Conservation (phyloP, 2,113 vertebrate species). For the Columbina picui region DNA sequence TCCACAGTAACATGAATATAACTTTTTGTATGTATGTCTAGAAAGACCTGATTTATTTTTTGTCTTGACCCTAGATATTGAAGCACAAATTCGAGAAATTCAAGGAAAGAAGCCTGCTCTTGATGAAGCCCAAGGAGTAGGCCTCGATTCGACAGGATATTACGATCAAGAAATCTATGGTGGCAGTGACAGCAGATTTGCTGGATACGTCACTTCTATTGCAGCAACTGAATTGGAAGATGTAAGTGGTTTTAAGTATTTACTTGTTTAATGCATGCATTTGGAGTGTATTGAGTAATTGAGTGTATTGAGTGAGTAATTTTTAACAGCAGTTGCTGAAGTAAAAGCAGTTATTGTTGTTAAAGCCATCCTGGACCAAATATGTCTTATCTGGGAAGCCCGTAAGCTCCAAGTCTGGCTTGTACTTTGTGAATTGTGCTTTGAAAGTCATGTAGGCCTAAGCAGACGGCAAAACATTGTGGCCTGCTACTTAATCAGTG, state of each 20-base stretch:
- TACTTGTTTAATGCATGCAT: background rate
- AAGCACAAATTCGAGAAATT: slow-evolving; percentile 98
- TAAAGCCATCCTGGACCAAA: background rate
- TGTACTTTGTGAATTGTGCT: background rate
- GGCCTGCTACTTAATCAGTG: background rate
- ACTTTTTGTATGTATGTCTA: background rate
- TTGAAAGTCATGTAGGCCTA: background rate
- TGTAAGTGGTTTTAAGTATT: slow-evolving; percentile 76
- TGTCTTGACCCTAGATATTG: slow-evolving; percentile 85
- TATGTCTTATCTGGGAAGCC: background rate
- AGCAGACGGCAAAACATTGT: background rate
- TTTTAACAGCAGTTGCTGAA: background rate
- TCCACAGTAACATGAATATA: rapidly evolving
- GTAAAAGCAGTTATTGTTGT: background rate
- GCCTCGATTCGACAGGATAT: slow-evolving; percentile 95
- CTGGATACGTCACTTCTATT: slow-evolving; percentile 97
- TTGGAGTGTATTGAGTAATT: background rate
- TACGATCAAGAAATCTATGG: slow-evolving; percentile 98
- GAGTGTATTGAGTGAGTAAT: background rate
- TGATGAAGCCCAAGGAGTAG: slow-evolving; percentile 92
- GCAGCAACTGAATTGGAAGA: slow-evolving; percentile 98
- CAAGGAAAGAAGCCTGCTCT: slow-evolving; percentile 95
- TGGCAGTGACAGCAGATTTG: slow-evolving; percentile 95
- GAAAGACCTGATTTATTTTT: background rate
- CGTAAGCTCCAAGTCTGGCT: background rate